phyloP scores from a whole-genome alignment of 2,888 invertebrate genomes.

The Cephus sareptanus region DNA sequence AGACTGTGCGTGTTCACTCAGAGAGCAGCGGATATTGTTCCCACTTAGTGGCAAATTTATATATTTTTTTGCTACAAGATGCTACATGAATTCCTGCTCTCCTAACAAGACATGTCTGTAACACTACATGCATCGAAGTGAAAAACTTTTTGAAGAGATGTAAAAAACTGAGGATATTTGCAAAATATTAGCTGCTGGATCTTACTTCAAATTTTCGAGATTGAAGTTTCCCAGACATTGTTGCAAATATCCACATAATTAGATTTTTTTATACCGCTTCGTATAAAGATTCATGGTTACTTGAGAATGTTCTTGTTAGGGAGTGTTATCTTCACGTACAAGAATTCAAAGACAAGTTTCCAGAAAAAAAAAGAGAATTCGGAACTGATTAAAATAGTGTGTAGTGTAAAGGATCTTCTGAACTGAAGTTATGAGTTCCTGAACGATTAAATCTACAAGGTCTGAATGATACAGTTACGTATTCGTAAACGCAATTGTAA shows the following conservation, averaged over 20 bases:
- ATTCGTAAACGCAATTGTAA: constrained; percentile 7
- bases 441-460: background rate
- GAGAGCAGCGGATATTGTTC: background rate
- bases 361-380: background rate
- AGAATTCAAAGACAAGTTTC: background rate
- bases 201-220: background rate
- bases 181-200: background rate
- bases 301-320: background rate
- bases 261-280: background rate
- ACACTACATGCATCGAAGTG: background rate
- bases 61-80: background rate
- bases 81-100: background rate
- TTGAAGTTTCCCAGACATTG: background rate
- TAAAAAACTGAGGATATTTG: background rate
- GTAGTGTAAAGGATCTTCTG: background rate
- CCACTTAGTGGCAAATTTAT: background rate
- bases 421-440: background rate
- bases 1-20: background rate
- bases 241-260: background rate
- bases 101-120: background rate
- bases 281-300: background rate
- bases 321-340: background rate
- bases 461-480: background rate
- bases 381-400: background rate
- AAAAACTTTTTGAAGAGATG: background rate